Conservation (phyloP, 53 echinoderm and acorn worm species). For the Paracentrotus lividus region DNA sequence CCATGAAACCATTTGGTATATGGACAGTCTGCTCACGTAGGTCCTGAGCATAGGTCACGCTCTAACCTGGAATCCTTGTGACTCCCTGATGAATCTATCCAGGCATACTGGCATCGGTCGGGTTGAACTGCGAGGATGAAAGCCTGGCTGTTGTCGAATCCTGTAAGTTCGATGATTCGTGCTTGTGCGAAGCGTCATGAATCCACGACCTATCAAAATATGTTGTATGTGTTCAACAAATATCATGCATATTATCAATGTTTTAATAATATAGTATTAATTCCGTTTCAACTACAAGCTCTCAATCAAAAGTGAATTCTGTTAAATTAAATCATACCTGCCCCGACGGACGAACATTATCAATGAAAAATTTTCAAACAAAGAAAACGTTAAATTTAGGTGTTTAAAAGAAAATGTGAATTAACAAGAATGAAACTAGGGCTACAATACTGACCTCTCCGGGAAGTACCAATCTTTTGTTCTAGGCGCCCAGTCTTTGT, state of each 20-base stretch:
- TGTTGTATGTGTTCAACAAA: too few relatives aligned
- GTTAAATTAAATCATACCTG: too few relatives aligned
- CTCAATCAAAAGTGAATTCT: too few relatives aligned
- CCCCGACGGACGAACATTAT: too few relatives aligned
- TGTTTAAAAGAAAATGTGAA: too few relatives aligned
- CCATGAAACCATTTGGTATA: slow-evolving; percentile 70
- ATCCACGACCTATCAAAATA: slow-evolving; percentile 78
- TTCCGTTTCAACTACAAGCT: too few relatives aligned
- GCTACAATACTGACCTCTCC: slow-evolving; percentile 78
- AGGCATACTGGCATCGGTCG: slow-evolving; percentile 56
- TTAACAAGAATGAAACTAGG: neutral
- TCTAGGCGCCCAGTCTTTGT: slow-evolving; percentile 79
- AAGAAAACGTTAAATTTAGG: too few relatives aligned
- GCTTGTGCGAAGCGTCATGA: slow-evolving; percentile 72
- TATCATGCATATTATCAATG: too few relatives aligned
- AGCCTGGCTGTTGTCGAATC: slow-evolving; percentile 70
- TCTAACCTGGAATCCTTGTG: slow-evolving; percentile 51
- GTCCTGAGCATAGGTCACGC: slow-evolving; percentile 69
- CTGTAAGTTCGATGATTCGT: slow-evolving; percentile 83
- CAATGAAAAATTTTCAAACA: too few relatives aligned
- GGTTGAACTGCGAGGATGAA: slow-evolving; percentile 65
- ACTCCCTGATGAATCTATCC: slow-evolving; percentile 59
- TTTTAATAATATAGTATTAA: too few relatives aligned
- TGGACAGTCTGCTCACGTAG: slow-evolving; percentile 73
- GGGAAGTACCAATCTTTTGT: slow-evolving; percentile 83